These are phyloP conservation scores for Anoplolepis gracilipes DNA, from an alignment of 1,140 invertebrate species.

Conservation along the genomic window DNA sequence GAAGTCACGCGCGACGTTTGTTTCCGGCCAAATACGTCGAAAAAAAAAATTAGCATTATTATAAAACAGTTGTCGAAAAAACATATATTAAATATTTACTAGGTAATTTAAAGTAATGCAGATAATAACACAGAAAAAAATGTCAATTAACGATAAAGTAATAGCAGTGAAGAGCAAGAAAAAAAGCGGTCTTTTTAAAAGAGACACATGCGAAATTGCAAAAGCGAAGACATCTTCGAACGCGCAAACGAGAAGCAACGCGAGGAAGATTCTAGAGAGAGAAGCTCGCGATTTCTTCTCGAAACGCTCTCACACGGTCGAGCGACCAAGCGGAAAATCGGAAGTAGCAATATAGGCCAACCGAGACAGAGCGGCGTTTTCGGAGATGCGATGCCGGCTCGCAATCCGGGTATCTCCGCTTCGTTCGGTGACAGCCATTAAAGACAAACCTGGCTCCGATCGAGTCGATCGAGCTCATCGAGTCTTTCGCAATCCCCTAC, in stretches of 20 bases:
- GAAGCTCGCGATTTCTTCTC: constrained; percentile 2
- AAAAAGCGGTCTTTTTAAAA: background rate
- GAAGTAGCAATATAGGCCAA: constrained; percentile 48
- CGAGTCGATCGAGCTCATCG: constrained; percentile 61
- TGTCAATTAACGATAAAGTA: background rate
- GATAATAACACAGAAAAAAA: background rate
- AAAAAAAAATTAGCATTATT: background rate
- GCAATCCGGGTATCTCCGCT: constrained; percentile 33
- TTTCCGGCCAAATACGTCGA: constrained; percentile 1
- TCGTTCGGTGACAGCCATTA: constrained; percentile 51
- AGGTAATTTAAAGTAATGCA: background rate
- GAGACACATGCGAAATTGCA: background rate
- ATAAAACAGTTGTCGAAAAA: background rate
- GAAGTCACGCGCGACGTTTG: constrained; percentile 12
- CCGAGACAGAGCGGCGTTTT: constrained; percentile 35
- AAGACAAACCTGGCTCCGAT: constrained; percentile 59
- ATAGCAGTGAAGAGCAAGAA: background rate
- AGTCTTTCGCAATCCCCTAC: constrained; percentile 38
- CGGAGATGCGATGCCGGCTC: constrained; percentile 8
- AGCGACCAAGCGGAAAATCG: constrained; percentile 56
- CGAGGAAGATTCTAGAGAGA: background rate
- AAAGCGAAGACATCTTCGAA: background rate
- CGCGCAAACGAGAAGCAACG: background rate
- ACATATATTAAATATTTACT: background rate
- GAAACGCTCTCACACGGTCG: constrained; percentile 22